A percentile compares a stretch with the other conserved stretches of the same genome.
Conservation (phyloP, 1,140 invertebrate species). For the Drosophila bocki region DNA sequence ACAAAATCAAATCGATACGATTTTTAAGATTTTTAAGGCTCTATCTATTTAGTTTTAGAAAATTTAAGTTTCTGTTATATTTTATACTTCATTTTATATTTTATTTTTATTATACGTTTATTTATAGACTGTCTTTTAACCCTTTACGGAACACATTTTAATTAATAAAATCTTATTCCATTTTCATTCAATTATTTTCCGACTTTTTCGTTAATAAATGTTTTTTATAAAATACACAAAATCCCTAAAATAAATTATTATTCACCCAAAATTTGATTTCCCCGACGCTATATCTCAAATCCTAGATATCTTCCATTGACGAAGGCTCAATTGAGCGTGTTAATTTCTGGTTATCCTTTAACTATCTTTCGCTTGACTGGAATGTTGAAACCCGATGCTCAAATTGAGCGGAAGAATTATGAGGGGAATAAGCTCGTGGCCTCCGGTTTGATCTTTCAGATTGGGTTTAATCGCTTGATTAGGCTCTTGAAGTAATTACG, state of each 20-base stretch:
- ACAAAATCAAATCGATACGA: too few relatives aligned
- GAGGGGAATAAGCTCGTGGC: background rate
- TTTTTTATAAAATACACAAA: background rate
- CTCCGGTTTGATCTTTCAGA: constrained; percentile 28
- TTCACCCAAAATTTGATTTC: background rate
- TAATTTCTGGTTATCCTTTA: constrained; percentile 26
- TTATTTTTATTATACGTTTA: background rate
- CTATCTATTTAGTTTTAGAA: too few relatives aligned
- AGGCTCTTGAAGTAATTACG: constrained; percentile 21
- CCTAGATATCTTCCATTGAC: background rate
- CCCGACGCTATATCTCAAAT: constrained; percentile 1
- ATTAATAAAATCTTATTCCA: too few relatives aligned
- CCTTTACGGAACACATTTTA: background rate
- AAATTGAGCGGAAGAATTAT: constrained; percentile 47
- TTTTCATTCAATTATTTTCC: background rate
- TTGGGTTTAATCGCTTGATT: constrained; percentile 41
- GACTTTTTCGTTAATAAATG: too few relatives aligned
- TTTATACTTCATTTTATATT: background rate
- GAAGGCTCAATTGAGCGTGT: constrained; percentile 33
- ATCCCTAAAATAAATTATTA: constrained; percentile 2
- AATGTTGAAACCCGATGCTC: constrained; percentile 24
- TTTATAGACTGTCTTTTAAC: background rate
- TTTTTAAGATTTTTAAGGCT: too few relatives aligned
- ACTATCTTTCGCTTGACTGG: constrained; percentile 37
- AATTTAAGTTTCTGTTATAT: background rate